phyloP scores from a whole-genome alignment of 2,113 vertebrate genomes.

The Paralichthys olivaceus region DNA sequence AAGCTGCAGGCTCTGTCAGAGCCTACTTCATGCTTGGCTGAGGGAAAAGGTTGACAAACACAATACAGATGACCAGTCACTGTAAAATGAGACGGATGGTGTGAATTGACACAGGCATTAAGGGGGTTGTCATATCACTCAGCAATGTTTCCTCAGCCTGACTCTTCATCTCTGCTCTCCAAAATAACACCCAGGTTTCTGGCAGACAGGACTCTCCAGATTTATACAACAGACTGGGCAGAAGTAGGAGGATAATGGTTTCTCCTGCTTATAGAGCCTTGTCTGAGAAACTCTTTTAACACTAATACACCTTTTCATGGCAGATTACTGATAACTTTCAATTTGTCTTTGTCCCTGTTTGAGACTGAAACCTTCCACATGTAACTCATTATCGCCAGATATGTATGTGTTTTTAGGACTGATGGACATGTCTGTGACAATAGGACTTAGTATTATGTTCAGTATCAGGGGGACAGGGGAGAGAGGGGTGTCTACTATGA shows the following conservation, averaged over 20 bases:
- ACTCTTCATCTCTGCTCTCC: slow-evolving; percentile 48
- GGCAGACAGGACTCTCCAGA: slow-evolving; percentile 34
- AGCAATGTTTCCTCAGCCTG: slow-evolving; percentile 53
- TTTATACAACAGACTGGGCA: slow-evolving; percentile 57
- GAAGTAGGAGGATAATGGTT: slow-evolving; percentile 40
- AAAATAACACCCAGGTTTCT: slow-evolving; percentile 53
- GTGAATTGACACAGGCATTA: slow-evolving; percentile 66
- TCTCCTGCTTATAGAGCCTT: slow-evolving; percentile 30
- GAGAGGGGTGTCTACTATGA: no score
- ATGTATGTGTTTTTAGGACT: slow-evolving; percentile 20
- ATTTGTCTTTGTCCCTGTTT: background rate
- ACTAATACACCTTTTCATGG: background rate
- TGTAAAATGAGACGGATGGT: slow-evolving; percentile 72
- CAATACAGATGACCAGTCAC: slow-evolving; percentile 69
- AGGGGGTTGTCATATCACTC: slow-evolving; percentile 56
- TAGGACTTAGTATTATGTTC: background rate
- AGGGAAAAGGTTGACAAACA: slow-evolving; percentile 72
- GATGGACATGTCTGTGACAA: slow-evolving; percentile 4
- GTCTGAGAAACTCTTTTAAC: slow-evolving; percentile 8
- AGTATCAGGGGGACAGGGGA: background rate
- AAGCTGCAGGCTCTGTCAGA: slow-evolving; percentile 22
- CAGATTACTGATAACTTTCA: background rate
- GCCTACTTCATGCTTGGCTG: slow-evolving; percentile 70
- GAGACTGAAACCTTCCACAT: background rate
- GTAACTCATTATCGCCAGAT: background rate